Conservation (phyloP, 1,140 invertebrate genomes). For the Battus philenor region DNA sequence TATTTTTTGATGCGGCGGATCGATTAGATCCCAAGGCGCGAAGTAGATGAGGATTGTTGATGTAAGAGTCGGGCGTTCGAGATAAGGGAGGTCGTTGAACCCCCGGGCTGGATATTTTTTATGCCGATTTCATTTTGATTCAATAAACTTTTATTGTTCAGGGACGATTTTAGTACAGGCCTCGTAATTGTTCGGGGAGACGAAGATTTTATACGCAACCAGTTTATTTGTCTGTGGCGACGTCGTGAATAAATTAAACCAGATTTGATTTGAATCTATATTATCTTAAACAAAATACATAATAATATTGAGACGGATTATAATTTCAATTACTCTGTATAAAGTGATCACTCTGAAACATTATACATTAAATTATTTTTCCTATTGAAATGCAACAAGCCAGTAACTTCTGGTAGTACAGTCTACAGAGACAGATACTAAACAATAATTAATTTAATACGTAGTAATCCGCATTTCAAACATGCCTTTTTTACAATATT, state of each 20-base stretch:
- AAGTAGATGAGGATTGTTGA: constrained; percentile 14
- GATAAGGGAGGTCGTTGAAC: constrained; percentile 14
- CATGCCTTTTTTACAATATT: too few relatives aligned
- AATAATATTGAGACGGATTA: too few relatives aligned
- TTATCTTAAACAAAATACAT: too few relatives aligned
- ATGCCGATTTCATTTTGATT: constrained; percentile 15
- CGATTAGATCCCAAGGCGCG: constrained; percentile 14
- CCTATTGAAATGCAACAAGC: too few relatives aligned
- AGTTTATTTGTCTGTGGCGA: constrained; percentile 3
- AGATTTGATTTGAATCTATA: too few relatives aligned
- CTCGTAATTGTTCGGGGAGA: constrained; percentile 1
- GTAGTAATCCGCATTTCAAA: too few relatives aligned
- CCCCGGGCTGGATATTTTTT: constrained; percentile 1
- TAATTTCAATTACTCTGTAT: too few relatives aligned
- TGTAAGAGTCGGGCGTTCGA: constrained; percentile 12
- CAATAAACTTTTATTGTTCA: constrained; percentile 14
- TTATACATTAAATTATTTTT: neutral
- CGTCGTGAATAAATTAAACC: neutral
- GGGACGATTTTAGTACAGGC: constrained; percentile 8
- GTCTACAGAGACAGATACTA: too few relatives aligned
- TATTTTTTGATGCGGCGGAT: constrained; percentile 8
- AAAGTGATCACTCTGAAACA: too few relatives aligned
- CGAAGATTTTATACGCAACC: constrained; percentile 7
- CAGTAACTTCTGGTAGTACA: too few relatives aligned
- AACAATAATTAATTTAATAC: too few relatives aligned